phyloP scores from a whole-genome alignment of 2,888 invertebrate genomes.

The Meloe dianella region DNA sequence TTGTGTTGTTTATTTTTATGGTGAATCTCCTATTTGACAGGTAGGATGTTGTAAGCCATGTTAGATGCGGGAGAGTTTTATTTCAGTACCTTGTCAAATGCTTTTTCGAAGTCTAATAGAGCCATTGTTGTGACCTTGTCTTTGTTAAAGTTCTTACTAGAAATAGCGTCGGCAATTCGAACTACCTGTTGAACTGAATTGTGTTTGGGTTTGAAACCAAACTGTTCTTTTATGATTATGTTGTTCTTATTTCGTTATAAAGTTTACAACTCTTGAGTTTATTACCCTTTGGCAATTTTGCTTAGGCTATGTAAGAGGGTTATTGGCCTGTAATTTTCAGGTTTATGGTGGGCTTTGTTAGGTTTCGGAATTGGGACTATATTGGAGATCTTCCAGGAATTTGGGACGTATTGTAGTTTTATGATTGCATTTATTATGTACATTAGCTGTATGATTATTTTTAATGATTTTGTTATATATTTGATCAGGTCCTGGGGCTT shows the following conservation, averaged over 20 bases:
- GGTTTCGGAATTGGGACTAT: not conserved
- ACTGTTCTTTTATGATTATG: slow-evolving; percentile 33
- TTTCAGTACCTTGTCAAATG: too few species aligned
- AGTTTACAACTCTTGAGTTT: not conserved
- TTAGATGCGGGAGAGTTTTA: too few species aligned
- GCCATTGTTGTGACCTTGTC: too few species aligned
- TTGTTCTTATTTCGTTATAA: not conserved
- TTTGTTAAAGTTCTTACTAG: too few species aligned
- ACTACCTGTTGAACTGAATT: too few species aligned
- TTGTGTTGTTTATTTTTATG: too few species aligned
- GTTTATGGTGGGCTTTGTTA: not conserved
- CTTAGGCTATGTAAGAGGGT: not conserved
- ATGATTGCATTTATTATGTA: not conserved
- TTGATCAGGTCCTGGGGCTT: not conserved
- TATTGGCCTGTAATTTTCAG: not conserved
- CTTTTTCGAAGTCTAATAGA: too few species aligned
- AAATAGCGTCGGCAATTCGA: too few species aligned
- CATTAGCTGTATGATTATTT: not conserved
- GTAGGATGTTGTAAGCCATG: too few species aligned
- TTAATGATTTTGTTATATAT: not conserved
- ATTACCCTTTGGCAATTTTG: slow-evolving; percentile 11
- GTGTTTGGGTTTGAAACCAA: too few species aligned
- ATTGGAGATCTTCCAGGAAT: not conserved
- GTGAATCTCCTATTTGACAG: too few species aligned
- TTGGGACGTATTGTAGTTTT: not conserved